Percentiles rank a stretch among this genome's conserved stretches.
These are phyloP conservation scores for Sciurus vulgaris DNA, from an alignment of 2,797 vertebrate genomes.

Conservation along the genomic window DNA sequence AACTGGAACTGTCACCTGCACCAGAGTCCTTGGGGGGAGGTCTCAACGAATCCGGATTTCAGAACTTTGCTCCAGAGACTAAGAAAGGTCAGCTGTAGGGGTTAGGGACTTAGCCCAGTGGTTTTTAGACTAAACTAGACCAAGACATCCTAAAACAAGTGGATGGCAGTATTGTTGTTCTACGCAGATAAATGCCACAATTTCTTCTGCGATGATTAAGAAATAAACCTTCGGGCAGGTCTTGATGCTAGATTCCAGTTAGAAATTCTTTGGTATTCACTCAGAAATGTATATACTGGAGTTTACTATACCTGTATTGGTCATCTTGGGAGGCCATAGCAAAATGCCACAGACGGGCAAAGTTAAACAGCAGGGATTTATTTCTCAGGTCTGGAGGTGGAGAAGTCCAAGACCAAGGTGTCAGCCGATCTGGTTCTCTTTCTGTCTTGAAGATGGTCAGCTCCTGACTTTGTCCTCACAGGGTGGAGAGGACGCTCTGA, in stretches of 20 bases:
- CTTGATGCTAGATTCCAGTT: not conserved
- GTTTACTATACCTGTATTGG: not conserved
- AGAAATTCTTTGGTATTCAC: no score
- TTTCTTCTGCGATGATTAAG: not conserved
- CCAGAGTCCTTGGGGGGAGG: not conserved
- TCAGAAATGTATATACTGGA: not conserved
- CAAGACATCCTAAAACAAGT: not conserved
- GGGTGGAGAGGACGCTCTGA: not conserved
- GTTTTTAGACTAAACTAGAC: not conserved
- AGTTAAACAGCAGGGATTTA: not conserved
- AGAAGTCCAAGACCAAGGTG: not conserved
- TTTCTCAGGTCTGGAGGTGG: not conserved
- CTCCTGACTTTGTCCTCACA: not conserved
- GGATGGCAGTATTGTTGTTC: not conserved
- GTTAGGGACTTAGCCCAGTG: not conserved
- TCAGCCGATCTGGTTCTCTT: not conserved
- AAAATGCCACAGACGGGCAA: not conserved
- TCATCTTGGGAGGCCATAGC: no score
- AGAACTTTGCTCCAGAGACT: not conserved
- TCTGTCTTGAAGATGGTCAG: no score
- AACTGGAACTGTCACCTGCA: not conserved
- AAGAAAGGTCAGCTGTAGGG: not conserved
- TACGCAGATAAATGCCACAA: not conserved
- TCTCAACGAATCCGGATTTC: not conserved
- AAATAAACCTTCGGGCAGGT: not conserved